Base-by-base conservation (phyloP, 1,140 invertebrate genomes). In the Platyscapa corneri region DNA sequence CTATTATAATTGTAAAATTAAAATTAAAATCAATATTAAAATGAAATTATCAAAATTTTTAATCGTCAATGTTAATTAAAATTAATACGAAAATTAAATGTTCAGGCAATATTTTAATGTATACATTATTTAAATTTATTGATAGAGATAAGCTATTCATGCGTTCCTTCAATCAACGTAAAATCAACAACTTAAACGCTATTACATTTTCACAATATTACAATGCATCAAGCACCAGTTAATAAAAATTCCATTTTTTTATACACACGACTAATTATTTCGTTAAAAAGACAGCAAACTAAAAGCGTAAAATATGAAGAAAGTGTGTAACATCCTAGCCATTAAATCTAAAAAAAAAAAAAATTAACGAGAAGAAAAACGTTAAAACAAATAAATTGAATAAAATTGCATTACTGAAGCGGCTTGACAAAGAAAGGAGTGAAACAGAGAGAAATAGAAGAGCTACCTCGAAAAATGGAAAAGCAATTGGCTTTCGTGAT, bases 401-500 rank as follows among this genome's bases (percentile, higher is more conserved):
- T 46, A 32, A 75, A 46, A 18, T 0, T 46, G 12, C 30, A 14
- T n/a, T 37, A 34, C 34, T 3, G 34, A 37, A 70, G 32, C 3
- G 7, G 7, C 34, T 70, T 37, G 2, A 80, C 3, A 34, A 32
- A 39, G 27, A 67, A 12, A 42, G 30, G 60, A 42, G 53, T 30
- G 56, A 42, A 67, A 46, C 0, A 80, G 20, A 80, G 60, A 39
- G 30, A 78, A 10, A 37, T 0, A 34, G 49, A 46, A 60, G 1
- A 27, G 10, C 56, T 78, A 34, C 20, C 16, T 53, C 0, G 16
- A 32, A 34, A 78, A 56, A 23, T 30, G 27, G 76, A 37, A 30
- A 14, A 46, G 81, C 46, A 83, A 83, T 75, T 60, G 81, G 70
- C 53, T 75, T 83, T 83, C 14, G 49, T 46, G 18, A 78, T 49